Evolutionary conservation across 2,797 vertebrate genomes (phyloP).

Genomic region (Neosalanx taihuensis): DNA sequence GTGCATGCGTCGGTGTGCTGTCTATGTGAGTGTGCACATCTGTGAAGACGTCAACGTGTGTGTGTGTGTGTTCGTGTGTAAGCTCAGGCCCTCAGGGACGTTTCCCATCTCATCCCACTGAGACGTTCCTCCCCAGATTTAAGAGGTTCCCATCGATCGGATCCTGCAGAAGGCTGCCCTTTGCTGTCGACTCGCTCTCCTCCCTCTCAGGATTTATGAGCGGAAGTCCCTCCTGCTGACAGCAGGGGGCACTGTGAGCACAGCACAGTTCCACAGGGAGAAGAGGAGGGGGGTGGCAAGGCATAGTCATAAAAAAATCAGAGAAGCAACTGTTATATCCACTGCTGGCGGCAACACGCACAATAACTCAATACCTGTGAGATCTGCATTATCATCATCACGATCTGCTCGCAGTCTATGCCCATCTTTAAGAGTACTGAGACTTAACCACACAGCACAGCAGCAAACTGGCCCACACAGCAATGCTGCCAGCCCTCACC

Average conservation of each 20-base stretch:
- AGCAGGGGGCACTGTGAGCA: conserved; percentile 38
- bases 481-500: background rate
- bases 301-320: background rate
- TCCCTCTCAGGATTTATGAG: conserved; percentile 6
- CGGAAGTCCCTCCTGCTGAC: conserved; percentile 3
- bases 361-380: background rate
- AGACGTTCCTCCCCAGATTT: conserved; percentile 17
- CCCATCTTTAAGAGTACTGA: background rate
- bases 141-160: conserved; percentile 25
- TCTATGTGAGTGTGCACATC: background rate
- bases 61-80: conserved; percentile 13
- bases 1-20: background rate
- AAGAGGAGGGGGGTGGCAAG: background rate
- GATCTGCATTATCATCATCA: too few relatives aligned
- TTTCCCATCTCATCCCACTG: conserved; percentile 7
- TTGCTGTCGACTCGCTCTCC: conserved; percentile 2
- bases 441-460: background rate
- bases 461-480: background rate
- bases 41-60: background rate
- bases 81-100: conserved; percentile 5
- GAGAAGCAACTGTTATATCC: too few relatives aligned
- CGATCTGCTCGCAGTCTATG: background rate
- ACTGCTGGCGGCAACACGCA: background rate
- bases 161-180: background rate
- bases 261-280: background rate